Evolutionary conservation across 2,888 invertebrate genomes (phyloP), one percentile per base, ranked within the genome.

Genomic region (Eudasyphora cyanicolor): DNA sequence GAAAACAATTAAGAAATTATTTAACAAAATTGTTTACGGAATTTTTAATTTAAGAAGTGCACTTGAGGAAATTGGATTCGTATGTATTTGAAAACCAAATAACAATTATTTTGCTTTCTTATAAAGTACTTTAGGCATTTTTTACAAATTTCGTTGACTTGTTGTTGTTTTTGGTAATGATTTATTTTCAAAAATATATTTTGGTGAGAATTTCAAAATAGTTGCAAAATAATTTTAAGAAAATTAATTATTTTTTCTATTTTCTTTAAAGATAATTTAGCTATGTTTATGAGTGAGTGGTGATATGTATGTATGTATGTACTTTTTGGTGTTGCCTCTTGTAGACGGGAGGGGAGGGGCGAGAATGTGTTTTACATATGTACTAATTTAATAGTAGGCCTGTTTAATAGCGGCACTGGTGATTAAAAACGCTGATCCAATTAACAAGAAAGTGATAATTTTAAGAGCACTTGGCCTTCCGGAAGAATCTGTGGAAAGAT

Each of bases 391-490:
- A 75, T 85, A 87, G 64, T 87, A 87, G 71, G 92, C 92, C 88
- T 92, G 92, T 87, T 90, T 92, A 49, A 92, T 88, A 78, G 92
- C 92, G 79, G 92, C 92, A 87, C 91, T 91, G 85, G 92, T 92
- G 84, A 92, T 90, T 74, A 92, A 84, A 87, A 92, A 90, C 84
- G 92, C 92, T 77, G 92, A 90, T 76, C 91, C 91, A 84, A 91
- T 92, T 85, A 92, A 86, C 82, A 90, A 84, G 84, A 92, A 91
- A 82, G 92, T 92, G 82, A 92, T 91, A 85, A 92, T 90, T 90
- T 92, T 92, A 84, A 92, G 91, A 87, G 90, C 90, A 89, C 91
- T 92, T 88, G 92, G 92, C 87, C 92, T 91, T 87, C 91, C 91
- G 91, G 92, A 92, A 92, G 92, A 91, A 90, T 91, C 92, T 92